These are phyloP conservation scores for Acanthococcus lagerstroemiae DNA, from an alignment of 2,888 invertebrate genomes.

Conservation along the genomic window DNA sequence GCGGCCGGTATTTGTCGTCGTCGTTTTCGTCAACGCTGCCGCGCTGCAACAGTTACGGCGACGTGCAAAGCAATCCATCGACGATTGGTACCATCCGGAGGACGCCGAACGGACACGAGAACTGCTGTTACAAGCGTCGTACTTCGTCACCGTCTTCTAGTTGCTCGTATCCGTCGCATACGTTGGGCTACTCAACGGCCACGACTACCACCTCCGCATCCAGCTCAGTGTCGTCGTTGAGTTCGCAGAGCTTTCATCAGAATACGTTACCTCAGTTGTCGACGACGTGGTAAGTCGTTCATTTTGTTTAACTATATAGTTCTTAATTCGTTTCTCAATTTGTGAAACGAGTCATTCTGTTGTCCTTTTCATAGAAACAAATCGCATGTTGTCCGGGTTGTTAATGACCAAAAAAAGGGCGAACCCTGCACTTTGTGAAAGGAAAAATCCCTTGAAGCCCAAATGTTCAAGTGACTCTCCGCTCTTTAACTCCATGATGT, in stretches of 20 bases:
- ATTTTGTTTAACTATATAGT: too few species aligned
- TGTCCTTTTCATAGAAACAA: too few species aligned
- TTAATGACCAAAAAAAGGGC: too few species aligned
- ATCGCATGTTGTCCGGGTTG: too few species aligned
- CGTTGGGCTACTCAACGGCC: not conserved
- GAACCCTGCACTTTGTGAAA: too few species aligned
- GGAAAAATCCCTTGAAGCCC: too few species aligned
- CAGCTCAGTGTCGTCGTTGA: not conserved
- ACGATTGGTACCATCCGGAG: constrained; percentile 6
- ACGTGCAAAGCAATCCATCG: constrained; percentile 18
- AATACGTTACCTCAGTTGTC: not conserved
- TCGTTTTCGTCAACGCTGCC: constrained; percentile 15
- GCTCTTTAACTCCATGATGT: too few species aligned
- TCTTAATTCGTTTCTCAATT: too few species aligned
- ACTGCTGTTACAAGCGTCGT: constrained; percentile 6
- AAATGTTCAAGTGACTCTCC: too few species aligned
- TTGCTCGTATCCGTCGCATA: not conserved
- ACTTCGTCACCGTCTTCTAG: constrained; percentile 16
- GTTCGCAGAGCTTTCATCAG: constrained; percentile 4
- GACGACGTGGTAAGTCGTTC: not conserved
- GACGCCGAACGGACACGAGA: not conserved
- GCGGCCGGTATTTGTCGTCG: constrained; percentile 17
- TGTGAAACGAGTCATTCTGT: too few species aligned
- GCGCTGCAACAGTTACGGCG: constrained; percentile 27
- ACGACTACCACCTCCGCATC: not conserved